Conservation (phyloP, 1,140 invertebrate genomes). For the Scaptomyza pallida region DNA sequence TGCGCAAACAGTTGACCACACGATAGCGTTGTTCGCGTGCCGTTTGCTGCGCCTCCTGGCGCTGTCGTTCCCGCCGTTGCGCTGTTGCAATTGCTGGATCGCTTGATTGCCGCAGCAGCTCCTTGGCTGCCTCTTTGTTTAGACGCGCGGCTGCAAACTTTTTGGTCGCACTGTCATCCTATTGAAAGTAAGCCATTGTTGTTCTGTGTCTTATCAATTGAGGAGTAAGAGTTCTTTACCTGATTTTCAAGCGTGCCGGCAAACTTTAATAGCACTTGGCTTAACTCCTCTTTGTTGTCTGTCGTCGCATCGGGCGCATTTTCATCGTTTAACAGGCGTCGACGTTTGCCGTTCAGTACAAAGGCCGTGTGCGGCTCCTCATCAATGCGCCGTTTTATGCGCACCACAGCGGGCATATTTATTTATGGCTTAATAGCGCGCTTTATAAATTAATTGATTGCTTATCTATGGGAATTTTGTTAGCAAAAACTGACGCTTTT, state of each 20-base stretch:
- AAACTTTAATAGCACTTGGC: constrained; percentile 85
- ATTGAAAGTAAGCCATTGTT: background rate
- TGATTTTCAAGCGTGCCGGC: constrained; percentile 85
- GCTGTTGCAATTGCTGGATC: constrained; percentile 39
- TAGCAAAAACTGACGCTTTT: constrained; percentile 11
- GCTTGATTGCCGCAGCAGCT: constrained; percentile 56
- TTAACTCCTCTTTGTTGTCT: constrained; percentile 66
- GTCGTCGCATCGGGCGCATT: constrained; percentile 17
- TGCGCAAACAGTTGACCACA: constrained; percentile 79
- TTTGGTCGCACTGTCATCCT: constrained; percentile 79
- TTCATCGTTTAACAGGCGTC: constrained; percentile 78
- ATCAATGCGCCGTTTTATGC: constrained; percentile 86
- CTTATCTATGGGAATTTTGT: constrained; percentile 25
- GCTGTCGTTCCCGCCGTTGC: constrained; percentile 43
- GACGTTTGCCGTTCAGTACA: constrained; percentile 85
- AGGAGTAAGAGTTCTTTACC: constrained; percentile 50
- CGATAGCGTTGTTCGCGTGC: constrained; percentile 76
- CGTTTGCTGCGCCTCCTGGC: constrained; percentile 65
- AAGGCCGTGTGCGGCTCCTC: constrained; percentile 86
- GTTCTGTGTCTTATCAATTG: background rate
- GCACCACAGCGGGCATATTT: constrained; percentile 86
- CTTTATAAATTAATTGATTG: constrained; percentile 1
- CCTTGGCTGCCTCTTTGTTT: constrained; percentile 70
- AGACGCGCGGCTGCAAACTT: constrained; percentile 84
- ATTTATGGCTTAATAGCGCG: constrained; percentile 10